phyloP scores from a whole-genome alignment of 2,797 vertebrate species.

The Hylomyscus alleni region DNA sequence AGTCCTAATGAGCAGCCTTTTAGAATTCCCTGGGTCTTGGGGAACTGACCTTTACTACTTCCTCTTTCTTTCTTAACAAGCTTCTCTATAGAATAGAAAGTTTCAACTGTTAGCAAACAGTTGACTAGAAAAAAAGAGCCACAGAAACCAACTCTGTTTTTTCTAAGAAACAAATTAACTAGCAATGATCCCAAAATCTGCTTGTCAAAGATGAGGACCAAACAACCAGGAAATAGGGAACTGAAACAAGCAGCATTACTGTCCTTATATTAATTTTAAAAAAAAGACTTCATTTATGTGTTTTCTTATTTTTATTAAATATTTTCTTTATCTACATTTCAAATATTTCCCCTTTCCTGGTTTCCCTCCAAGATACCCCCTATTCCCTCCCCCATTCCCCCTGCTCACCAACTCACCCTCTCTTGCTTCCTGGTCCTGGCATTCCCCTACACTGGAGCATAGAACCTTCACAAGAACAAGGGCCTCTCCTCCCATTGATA shows the following conservation, averaged over 20 bases:
- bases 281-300: background rate
- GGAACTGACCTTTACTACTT: background rate
- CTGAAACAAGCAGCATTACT: background rate
- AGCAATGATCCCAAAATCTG: background rate
- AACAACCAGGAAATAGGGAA: background rate
- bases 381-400: no score
- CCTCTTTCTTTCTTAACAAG: background rate
- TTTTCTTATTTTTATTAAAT: background rate
- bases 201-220: background rate
- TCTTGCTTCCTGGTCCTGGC: no score
- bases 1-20: background rate
- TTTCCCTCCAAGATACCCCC: no score
- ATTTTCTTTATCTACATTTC: no score
- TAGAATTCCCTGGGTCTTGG: background rate
- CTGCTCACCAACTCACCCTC: no score
- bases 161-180: background rate
- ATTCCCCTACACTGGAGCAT: no score
- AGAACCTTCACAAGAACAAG: no score
- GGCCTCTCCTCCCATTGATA: no score
- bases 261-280: background rate
- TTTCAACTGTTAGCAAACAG: background rate
- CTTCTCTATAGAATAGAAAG: background rate
- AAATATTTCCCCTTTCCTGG: no score
- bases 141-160: background rate
- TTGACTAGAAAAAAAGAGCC: background rate